A percentile compares a stretch with the other conserved stretches of the same genome.
phyloP scores from a whole-genome alignment of 2,888 invertebrate species.

The Chymomyza amoena region DNA sequence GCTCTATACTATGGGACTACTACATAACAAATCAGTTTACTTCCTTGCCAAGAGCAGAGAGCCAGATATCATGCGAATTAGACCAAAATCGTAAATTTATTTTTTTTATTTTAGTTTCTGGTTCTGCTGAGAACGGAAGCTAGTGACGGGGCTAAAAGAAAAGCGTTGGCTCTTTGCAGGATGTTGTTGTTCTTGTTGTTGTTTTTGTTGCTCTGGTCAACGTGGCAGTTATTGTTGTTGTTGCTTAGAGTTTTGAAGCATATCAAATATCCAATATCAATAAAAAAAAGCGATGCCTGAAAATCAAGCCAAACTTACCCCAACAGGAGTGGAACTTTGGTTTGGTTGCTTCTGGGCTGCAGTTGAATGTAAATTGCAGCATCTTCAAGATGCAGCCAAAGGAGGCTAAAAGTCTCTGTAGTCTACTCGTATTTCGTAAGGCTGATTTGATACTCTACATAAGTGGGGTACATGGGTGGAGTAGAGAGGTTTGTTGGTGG shows the following conservation, averaged over 20 bases:
- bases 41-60: slow-evolving; percentile 64
- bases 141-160: slow-evolving; percentile 18
- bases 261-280: slow-evolving; percentile 63
- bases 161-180: slow-evolving; percentile 13
- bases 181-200: slow-evolving; percentile 45
- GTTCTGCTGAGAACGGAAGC: slow-evolving; percentile 67
- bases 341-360: neutral
- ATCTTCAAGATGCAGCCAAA: slow-evolving; percentile 55
- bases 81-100: slow-evolving; percentile 72
- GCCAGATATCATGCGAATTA: slow-evolving; percentile 46
- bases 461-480: neutral
- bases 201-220: slow-evolving; percentile 21
- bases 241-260: slow-evolving; percentile 22
- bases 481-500: no score
- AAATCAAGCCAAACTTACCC: neutral
- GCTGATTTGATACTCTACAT: slow-evolving; percentile 25
- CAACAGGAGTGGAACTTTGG: neutral
- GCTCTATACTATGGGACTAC: slow-evolving; percentile 20
- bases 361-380: slow-evolving; percentile 61
- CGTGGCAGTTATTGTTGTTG: slow-evolving; percentile 44
- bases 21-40: slow-evolving; percentile 70
- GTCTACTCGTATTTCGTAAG: slow-evolving; percentile 59
- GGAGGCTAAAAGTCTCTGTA: neutral
- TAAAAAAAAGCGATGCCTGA: slow-evolving; percentile 13
- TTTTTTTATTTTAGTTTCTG: neutral